Conservation (phyloP, 2,797 vertebrate species). For the Tolypeutes matacus region DNA sequence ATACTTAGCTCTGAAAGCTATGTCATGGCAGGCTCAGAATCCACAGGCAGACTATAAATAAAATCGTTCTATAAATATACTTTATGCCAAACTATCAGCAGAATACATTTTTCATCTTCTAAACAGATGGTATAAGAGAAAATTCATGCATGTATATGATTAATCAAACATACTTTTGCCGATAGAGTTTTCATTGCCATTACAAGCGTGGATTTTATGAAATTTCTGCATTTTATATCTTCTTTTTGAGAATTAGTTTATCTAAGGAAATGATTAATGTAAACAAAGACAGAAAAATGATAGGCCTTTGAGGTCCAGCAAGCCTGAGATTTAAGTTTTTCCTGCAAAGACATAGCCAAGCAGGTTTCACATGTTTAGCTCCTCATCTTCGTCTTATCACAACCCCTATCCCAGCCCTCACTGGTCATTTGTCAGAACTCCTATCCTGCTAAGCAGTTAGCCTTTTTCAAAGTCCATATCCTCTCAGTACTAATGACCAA, state of each 20-base stretch:
- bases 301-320: not conserved
- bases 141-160: conserved; percentile 83
- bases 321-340: not conserved
- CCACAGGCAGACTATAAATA: conserved; percentile 83
- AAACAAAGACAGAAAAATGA: conserved; percentile 63
- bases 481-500: not conserved
- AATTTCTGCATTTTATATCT: conserved; percentile 77
- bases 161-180: conserved; percentile 83
- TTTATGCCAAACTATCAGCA: conserved; percentile 82
- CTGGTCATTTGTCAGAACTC: conserved; percentile 20
- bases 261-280: conserved; percentile 71
- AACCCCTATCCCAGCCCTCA: not conserved
- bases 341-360: not conserved
- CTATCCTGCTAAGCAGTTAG: not conserved
- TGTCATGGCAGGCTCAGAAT: conserved; percentile 78
- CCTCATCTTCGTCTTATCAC: not conserved
- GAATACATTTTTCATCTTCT: conserved; percentile 85
- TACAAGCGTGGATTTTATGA: conserved; percentile 78
- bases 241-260: conserved; percentile 77
- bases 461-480: not conserved
- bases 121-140: conserved; percentile 84
- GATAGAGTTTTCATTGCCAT: conserved; percentile 83
- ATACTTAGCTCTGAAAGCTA: conserved; percentile 80
- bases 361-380: not conserved
- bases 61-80: conserved; percentile 83